Conservation (phyloP, 2,113 vertebrate genomes). For the Anoura caudifer region DNA sequence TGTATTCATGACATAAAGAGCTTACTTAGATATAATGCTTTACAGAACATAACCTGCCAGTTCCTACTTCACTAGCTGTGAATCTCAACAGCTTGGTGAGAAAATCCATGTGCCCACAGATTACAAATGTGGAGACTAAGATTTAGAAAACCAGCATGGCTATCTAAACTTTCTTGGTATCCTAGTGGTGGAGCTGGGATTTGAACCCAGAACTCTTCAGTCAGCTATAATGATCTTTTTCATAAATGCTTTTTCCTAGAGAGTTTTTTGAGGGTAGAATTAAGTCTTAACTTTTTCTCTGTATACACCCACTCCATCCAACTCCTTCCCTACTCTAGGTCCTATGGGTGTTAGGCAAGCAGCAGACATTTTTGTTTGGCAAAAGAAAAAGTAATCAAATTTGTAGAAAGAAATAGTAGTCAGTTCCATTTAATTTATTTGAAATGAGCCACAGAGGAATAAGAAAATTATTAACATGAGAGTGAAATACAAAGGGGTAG, state of each 20-base stretch:
- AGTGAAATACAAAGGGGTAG: background rate
- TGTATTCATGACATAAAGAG: background rate
- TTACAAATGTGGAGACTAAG: background rate
- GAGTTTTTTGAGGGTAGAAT: background rate
- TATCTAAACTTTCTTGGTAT: background rate
- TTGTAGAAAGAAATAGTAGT: background rate
- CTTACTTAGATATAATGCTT: background rate
- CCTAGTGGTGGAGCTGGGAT: background rate
- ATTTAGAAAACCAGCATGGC: background rate
- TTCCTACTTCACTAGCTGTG: background rate
- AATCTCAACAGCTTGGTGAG: background rate
- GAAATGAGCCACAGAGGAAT: background rate
- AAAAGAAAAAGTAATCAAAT: background rate
- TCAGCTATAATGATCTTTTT: background rate
- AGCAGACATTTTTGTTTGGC: background rate
- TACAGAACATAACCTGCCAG: background rate
- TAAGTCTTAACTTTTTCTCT: background rate
- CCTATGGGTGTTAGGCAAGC: background rate
- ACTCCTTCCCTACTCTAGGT: background rate
- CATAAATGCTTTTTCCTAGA: background rate
- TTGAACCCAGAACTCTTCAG: background rate
- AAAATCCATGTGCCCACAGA: background rate
- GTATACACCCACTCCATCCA: background rate
- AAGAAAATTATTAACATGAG: background rate
- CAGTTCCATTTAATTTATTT: background rate